Percentiles rank a stretch among this genome's conserved stretches.
Conservation (phyloP, 2,888 invertebrate genomes). For the Neoscelio sp. region DNA sequence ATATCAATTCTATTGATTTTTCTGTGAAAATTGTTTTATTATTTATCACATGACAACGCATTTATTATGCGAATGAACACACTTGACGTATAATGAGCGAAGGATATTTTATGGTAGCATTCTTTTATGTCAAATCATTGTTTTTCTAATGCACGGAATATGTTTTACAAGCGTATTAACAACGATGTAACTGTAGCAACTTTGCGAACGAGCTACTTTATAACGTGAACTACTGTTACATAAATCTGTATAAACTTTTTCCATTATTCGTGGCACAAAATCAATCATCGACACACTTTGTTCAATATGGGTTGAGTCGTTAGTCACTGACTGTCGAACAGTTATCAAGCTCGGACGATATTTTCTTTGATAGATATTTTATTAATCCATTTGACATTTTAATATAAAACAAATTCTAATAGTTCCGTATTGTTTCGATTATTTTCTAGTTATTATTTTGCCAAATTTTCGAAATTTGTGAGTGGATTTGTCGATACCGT, state of each 20-base stretch:
- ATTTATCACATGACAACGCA: too few relatives aligned
- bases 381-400: conserved; percentile 12
- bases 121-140: conserved; percentile 13
- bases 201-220: conserved; percentile 37
- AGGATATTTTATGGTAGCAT: conserved; percentile 11
- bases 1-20: too few relatives aligned
- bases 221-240: conserved; percentile 40
- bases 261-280: conserved; percentile 63
- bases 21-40: too few relatives aligned
- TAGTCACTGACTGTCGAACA: conserved; percentile 63
- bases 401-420: conserved; percentile 18
- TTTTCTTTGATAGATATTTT: conserved; percentile 51
- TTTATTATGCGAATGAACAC: too few relatives aligned
- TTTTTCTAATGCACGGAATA: conserved; percentile 15
- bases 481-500: conserved; percentile 4
- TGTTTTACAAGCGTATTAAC: conserved; percentile 40
- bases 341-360: conserved; percentile 52
- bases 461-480: conserved; percentile 13
- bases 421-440: too few relatives aligned
- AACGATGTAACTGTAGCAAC: conserved; percentile 29
- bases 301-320: conserved; percentile 61
- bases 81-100: not conserved
- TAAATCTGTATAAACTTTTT: conserved; percentile 63
- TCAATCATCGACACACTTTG: conserved; percentile 63
- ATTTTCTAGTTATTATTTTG: not conserved